These are phyloP conservation scores for Macrosiphum euphorbiae DNA, from an alignment of 2,888 invertebrate species.

Conservation along the genomic window DNA sequence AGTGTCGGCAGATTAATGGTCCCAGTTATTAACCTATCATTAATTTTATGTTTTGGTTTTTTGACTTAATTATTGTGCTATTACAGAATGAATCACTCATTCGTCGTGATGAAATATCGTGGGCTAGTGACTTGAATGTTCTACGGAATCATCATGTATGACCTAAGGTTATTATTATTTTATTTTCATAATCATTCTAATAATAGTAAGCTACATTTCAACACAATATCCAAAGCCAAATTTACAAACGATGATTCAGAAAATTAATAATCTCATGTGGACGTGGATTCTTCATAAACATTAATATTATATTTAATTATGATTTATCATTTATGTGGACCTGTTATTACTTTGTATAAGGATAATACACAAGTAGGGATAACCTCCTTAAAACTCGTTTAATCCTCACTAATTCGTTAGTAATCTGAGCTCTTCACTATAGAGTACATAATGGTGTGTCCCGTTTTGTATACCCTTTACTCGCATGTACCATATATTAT, in stretches of 20 bases:
- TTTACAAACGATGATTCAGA: background rate
- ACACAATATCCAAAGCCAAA: background rate
- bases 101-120: constrained; percentile 15
- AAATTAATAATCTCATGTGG: background rate
- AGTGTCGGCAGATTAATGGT: constrained; percentile 23
- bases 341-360: background rate
- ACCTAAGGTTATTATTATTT: background rate
- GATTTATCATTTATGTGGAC: constrained; percentile 30
- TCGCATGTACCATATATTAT: background rate
- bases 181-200: background rate
- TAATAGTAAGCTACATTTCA: background rate
- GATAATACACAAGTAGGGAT: background rate
- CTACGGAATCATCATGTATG: background rate
- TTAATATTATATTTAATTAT: constrained; percentile 31
- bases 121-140: background rate
- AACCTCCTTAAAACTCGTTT: constrained; percentile 27
- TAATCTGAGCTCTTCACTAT: constrained; percentile 34
- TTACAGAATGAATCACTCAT: constrained; percentile 29
- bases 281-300: background rate
- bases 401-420: constrained; percentile 50
- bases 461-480: constrained; percentile 23
- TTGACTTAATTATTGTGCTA: constrained; percentile 41
- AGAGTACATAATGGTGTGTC: constrained; percentile 32
- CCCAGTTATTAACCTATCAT: constrained; percentile 34
- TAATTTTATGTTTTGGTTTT: background rate